These are phyloP conservation scores for Hyla sarda DNA, from an alignment of 2,113 vertebrate genomes.

Conservation along the genomic window DNA sequence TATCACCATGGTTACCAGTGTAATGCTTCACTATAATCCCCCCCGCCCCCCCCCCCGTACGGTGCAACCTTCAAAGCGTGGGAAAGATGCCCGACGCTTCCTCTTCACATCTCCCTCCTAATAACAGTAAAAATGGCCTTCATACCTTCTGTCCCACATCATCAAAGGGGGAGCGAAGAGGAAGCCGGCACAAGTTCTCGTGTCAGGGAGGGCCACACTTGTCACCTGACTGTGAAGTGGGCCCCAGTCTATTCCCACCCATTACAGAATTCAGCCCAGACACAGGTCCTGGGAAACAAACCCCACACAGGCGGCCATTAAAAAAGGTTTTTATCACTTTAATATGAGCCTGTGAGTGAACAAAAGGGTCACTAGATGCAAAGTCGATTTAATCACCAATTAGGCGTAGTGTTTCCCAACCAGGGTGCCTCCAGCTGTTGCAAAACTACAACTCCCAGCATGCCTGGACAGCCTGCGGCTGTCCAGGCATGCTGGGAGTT, in stretches of 20 bases:
- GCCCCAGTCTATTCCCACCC: background rate
- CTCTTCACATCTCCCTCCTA: conserved; percentile 26
- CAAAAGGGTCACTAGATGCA: background rate
- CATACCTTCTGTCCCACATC: background rate
- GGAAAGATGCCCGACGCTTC: background rate
- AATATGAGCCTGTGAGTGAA: background rate
- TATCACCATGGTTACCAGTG: background rate
- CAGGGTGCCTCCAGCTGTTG: no score
- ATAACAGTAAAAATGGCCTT: background rate
- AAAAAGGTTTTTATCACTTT: background rate
- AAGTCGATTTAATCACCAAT: no score
- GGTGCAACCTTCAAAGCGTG: background rate
- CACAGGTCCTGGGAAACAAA: background rate
- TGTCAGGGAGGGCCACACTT: conserved; percentile 41
- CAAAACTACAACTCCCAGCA: no score
- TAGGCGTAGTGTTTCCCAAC: no score
- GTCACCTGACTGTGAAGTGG: background rate
- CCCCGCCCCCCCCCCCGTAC: no score
- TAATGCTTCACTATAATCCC: background rate
- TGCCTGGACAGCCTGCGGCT: no score
- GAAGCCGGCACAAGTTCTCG: conserved; percentile 23
- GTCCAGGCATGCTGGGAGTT: no score
- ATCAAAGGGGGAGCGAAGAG: conserved; percentile 17
- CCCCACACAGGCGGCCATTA: background rate
- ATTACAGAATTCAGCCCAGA: background rate